These are phyloP conservation scores for Diaperis boleti DNA, from an alignment of 2,888 invertebrate genomes.

Conservation along the genomic window DNA sequence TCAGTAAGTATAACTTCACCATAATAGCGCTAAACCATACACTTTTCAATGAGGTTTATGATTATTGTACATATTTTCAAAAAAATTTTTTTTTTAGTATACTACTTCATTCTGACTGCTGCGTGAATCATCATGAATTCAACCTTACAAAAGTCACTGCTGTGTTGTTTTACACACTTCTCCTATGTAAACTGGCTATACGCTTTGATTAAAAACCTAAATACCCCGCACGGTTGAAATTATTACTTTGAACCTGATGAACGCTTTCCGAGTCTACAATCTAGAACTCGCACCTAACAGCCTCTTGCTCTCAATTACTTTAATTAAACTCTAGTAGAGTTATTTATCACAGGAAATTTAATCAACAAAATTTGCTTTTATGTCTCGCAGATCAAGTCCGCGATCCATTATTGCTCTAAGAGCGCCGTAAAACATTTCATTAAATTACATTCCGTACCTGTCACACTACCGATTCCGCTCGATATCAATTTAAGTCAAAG, in stretches of 20 bases:
- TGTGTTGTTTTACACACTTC: no score
- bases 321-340: slow-evolving; percentile 26
- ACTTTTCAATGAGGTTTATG: no score
- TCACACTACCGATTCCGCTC: neutral
- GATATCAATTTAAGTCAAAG: neutral
- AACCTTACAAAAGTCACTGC: no score
- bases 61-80: no score
- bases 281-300: neutral
- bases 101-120: no score
- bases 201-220: neutral
- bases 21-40: no score
- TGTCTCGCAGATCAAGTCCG: slow-evolving; percentile 27
- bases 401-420: slow-evolving; percentile 26
- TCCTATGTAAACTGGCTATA: no score
- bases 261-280: no score
- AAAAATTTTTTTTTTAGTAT: no score
- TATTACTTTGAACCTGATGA: neutral
- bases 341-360: slow-evolving; percentile 34
- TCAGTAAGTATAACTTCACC: no score
- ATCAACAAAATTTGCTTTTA: slow-evolving; percentile 28
- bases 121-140: no score
- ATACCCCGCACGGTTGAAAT: neutral
- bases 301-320: slow-evolving; percentile 16
- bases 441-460: slow-evolving; percentile 17
- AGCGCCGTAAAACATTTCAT: slow-evolving; percentile 21